Base-by-base conservation (phyloP, 2,113 vertebrate species). In the Coturnix japonica region DNA sequence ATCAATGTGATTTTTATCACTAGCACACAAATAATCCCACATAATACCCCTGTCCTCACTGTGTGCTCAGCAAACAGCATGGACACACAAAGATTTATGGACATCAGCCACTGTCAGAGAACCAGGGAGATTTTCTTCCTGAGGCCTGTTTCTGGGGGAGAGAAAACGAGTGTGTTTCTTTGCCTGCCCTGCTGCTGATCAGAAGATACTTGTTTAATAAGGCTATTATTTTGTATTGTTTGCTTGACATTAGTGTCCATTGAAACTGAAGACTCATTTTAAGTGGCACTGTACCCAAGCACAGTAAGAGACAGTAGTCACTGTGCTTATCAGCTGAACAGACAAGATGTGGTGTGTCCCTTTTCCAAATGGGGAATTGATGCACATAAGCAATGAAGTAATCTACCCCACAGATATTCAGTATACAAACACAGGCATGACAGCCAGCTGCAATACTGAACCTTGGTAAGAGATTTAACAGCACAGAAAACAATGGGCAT, bases 401-500 rank as follows among this genome's bases (percentile, higher is more conserved):
- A 91, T 92, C 87, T 85, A 22, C 53, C 79, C 92, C 87, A 89
- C 71, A 91, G 72, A 94, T 95, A 95, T 64, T 78, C 69, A 77
- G 57, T 67, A 46, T 66, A 87, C 84, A 96, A 91, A 94, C 78
- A 77, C 51, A 72, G 89, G 66, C 66, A 46, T 79, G 84, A 86
- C 74, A 96, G 63, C 78, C 81, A 91, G 75, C 89, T 87, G 92
- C 92, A 89, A n/a, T 66, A 44, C 60, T 76, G 53, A 87, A 53
- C 78, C 87, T 64, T 35, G 72, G 78, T 77, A 96, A 84, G 86
- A 91, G 78, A 80, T 85, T 94, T 87, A 96, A 94, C 75, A 89
- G 67, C 67, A 35, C 63, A 72, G 71, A 95, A 90, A 91, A 95
- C 95, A 96, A 96, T 96, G 85, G 91, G 66, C 80, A 95, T 95